Evolutionary conservation across 2,888 invertebrate species (phyloP).

Genomic region (Leistus spinibarbis): DNA sequence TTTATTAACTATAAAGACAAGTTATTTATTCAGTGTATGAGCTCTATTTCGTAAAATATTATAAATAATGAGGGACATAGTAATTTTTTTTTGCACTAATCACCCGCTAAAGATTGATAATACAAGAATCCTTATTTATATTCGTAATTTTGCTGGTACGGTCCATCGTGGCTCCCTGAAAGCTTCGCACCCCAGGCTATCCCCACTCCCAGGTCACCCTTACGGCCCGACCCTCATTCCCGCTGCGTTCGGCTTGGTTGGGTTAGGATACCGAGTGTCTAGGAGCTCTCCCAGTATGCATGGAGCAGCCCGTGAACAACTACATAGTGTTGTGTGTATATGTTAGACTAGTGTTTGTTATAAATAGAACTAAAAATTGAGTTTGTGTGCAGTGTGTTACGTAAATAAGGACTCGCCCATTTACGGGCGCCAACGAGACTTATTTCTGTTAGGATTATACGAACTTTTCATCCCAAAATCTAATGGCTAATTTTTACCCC

Average conservation of each 20-base stretch:
- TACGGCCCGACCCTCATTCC: background rate
- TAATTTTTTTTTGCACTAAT: too few relatives aligned
- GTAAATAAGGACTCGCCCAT: background rate
- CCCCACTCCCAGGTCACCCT: background rate
- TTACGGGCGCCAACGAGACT: conserved; percentile 2
- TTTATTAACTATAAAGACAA: too few relatives aligned
- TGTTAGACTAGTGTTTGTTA: background rate
- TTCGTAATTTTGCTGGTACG: background rate
- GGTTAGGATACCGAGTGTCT: background rate
- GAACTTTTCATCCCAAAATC: background rate
- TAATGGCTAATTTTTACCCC: conserved; percentile 23
- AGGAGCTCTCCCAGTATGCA: background rate
- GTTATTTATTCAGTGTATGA: too few relatives aligned
- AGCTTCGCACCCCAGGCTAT: background rate
- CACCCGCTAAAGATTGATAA: too few relatives aligned
- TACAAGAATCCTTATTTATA: background rate
- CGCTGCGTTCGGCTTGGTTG: background rate
- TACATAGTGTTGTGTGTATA: background rate
- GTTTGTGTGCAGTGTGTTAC: background rate
- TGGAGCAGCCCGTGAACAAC: background rate
- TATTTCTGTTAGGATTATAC: conserved; percentile 23
- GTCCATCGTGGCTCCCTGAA: background rate
- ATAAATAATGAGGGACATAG: too few relatives aligned
- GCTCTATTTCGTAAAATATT: too few relatives aligned
- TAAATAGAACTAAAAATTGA: background rate